A percentile compares a stretch with the other conserved stretches of the same genome.
Evolutionary conservation across 2,797 vertebrate genomes (phyloP).

Genomic region (Craterocephalus amniculus): DNA sequence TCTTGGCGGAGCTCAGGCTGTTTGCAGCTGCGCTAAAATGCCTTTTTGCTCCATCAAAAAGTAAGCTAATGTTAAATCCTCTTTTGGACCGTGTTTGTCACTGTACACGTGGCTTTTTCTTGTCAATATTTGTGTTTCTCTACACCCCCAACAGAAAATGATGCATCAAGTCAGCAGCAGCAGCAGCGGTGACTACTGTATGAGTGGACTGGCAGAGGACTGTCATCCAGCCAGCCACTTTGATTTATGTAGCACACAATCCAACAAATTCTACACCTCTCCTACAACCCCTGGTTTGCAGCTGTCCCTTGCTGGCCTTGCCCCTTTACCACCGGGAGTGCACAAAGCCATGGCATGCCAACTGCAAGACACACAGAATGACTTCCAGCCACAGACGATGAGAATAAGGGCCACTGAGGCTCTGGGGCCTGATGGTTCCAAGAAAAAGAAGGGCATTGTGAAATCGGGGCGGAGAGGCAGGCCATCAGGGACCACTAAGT

Average conservation of each 20-base stretch:
- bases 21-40: conserved; percentile 36
- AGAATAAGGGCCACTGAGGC: conserved; percentile 86
- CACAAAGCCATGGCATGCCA: conserved; percentile 94
- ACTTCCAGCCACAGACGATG: conserved; percentile 89
- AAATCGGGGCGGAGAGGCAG: conserved; percentile 95
- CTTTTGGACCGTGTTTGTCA: conserved; percentile 8
- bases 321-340: conserved; percentile 84
- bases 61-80: conserved; percentile 26
- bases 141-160: conserved; percentile 87
- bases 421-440: conserved; percentile 87
- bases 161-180: conserved; percentile 95
- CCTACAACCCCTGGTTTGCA: conserved; percentile 76
- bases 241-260: conserved; percentile 91
- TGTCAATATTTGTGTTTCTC: conserved; percentile 34
- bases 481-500: conserved; percentile 98
- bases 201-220: conserved; percentile 91
- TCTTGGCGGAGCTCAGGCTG: conserved; percentile 13
- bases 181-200: conserved; percentile 91
- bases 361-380: conserved; percentile 88
- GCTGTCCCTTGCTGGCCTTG: conserved; percentile 78
- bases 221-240: conserved; percentile 92
- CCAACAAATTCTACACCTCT: conserved; percentile 91
- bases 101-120: neutral
- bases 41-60: conserved; percentile 36
- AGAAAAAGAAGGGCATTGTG: conserved; percentile 95